These are phyloP conservation scores for Poecilia velifera DNA, from an alignment of 2,797 vertebrate species.

Conservation along the genomic window DNA sequence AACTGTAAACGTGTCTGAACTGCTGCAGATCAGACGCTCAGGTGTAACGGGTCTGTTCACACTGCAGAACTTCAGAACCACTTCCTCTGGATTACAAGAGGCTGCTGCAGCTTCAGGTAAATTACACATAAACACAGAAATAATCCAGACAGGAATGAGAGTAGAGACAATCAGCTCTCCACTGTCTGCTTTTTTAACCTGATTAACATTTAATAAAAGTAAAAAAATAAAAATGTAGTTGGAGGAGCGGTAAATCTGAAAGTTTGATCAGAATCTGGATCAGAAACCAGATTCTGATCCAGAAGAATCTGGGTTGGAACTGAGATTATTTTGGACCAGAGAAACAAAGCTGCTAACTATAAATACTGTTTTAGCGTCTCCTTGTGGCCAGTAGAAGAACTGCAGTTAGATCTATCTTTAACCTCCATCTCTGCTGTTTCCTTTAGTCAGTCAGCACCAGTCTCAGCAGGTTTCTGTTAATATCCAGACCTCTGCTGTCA, in stretches of 20 bases:
- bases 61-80: slow-evolving; percentile 6
- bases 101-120: background rate
- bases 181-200: background rate
- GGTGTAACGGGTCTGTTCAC: slow-evolving; percentile 32
- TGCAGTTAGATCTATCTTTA: background rate
- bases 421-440: background rate
- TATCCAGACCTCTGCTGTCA: background rate
- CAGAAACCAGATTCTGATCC: background rate
- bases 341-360: background rate
- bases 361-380: background rate
- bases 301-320: background rate
- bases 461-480: background rate
- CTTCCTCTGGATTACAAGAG: background rate
- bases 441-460: background rate
- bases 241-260: background rate
- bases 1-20: slow-evolving; percentile 10
- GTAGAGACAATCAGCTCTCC: background rate
- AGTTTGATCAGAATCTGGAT: background rate
- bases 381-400: background rate
- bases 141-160: background rate
- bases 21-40: slow-evolving; percentile 29
- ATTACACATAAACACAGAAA: background rate
- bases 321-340: background rate
- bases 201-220: background rate
- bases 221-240: background rate